Evolutionary conservation across 1,140 invertebrate genomes (phyloP).

Genomic region (Pogonomyrmex barbatus): DNA sequence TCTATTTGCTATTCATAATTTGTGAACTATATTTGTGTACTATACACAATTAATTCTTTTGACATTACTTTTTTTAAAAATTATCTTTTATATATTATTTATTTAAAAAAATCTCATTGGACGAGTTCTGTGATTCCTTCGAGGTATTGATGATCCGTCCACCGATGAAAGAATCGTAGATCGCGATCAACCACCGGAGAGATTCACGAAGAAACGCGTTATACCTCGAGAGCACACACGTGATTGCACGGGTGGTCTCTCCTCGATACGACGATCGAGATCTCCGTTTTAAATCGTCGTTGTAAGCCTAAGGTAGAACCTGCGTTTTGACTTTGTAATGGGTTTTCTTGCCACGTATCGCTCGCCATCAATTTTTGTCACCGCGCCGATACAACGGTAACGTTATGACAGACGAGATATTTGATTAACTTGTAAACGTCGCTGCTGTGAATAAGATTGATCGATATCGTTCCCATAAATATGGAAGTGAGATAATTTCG

Average conservation of each 20-base stretch:
- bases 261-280: constrained; percentile 44
- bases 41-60: background rate
- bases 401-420: constrained; percentile 43
- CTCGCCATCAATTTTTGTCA: constrained; percentile 54
- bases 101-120: background rate
- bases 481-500: background rate
- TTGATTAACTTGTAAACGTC: constrained; percentile 56
- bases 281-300: constrained; percentile 48
- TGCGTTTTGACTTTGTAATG: constrained; percentile 52
- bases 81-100: background rate
- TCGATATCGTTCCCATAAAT: constrained; percentile 1
- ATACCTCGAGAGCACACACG: constrained; percentile 49
- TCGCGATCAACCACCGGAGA: constrained; percentile 54
- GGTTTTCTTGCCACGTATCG: constrained; percentile 17
- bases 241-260: constrained; percentile 64
- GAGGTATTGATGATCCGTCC: constrained; percentile 45
- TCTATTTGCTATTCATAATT: background rate
- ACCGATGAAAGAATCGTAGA: constrained; percentile 58
- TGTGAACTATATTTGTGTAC: background rate
- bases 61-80: background rate
- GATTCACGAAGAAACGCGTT: constrained; percentile 65
- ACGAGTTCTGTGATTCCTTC: constrained; percentile 54
- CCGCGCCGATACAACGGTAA: constrained; percentile 34
- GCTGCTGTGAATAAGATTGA: constrained; percentile 26
- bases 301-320: constrained; percentile 35